phyloP scores from a whole-genome alignment of 2,113 vertebrate species.

The Ciconia maguari region DNA sequence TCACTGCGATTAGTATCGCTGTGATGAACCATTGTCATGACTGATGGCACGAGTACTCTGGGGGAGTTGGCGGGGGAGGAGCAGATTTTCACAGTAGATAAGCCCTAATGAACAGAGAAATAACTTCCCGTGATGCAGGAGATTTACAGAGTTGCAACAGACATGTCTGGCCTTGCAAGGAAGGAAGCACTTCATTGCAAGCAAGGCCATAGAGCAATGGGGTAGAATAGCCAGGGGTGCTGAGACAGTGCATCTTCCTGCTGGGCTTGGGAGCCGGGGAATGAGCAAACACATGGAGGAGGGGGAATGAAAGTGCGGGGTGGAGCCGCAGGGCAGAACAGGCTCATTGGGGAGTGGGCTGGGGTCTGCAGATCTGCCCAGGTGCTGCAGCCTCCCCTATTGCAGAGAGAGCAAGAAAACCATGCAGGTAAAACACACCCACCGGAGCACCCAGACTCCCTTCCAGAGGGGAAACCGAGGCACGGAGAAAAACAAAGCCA shows the following conservation, averaged over 20 bases:
- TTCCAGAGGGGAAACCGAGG: neutral
- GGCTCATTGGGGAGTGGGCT: neutral
- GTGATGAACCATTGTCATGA: neutral
- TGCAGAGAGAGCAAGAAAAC: neutral
- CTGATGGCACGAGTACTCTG: neutral
- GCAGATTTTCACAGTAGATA: neutral
- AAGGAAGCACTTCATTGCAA: neutral
- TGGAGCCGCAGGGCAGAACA: neutral
- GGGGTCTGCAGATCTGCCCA: neutral
- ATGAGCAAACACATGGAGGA: neutral
- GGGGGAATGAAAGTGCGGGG: neutral
- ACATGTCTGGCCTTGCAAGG: neutral
- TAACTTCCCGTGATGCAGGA: neutral
- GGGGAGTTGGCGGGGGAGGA: neutral
- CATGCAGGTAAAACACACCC: fast-evolving
- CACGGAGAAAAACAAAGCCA: neutral
- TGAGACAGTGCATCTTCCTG: neutral
- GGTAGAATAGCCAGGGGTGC: neutral
- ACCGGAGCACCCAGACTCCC: neutral
- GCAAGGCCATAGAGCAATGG: neutral
- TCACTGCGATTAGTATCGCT: neutral
- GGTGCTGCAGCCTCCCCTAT: neutral
- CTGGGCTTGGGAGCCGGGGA: neutral
- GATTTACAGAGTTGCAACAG: neutral
- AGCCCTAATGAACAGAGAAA: conserved; percentile 2